Conservation (phyloP, 2,888 invertebrate genomes). For the Oxystoma pomonae region DNA sequence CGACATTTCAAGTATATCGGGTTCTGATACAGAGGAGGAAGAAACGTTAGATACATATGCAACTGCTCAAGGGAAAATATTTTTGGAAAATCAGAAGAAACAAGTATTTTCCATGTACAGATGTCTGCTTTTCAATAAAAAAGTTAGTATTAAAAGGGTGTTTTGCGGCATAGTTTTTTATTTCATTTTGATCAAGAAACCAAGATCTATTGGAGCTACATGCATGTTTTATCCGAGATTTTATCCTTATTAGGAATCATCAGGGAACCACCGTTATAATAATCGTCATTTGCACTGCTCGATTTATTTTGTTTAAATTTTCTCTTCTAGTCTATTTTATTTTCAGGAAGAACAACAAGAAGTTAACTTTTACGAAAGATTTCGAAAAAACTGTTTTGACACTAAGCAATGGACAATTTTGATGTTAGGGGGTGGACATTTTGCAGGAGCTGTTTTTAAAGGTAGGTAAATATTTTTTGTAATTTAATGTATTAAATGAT, state of each 20-base stretch:
- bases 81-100: constrained; percentile 63
- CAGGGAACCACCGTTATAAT: too few species aligned
- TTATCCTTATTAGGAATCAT: too few species aligned
- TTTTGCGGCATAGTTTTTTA: too few species aligned
- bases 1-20: constrained; percentile 63
- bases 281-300: too few species aligned
- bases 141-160: too few species aligned
- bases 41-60: constrained; percentile 39
- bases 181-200: too few species aligned
- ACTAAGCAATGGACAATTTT: constrained; percentile 64
- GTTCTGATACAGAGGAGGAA: constrained; percentile 52
- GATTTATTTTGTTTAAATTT: not conserved
- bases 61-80: constrained; percentile 64
- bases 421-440: constrained; percentile 83
- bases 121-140: constrained; percentile 68
- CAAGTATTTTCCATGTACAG: constrained; percentile 71
- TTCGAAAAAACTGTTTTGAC: constrained; percentile 38
- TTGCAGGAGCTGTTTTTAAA: constrained; percentile 68
- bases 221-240: too few species aligned
- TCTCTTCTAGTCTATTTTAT: not conserved
- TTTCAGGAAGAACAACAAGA: constrained; percentile 33
- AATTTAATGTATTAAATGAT: too few species aligned
- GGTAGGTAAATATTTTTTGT: too few species aligned
- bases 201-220: too few species aligned
- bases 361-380: constrained; percentile 21